These are phyloP conservation scores for Rhyzopertha dominica DNA, from an alignment of 1,140 invertebrate genomes.

Conservation along the genomic window DNA sequence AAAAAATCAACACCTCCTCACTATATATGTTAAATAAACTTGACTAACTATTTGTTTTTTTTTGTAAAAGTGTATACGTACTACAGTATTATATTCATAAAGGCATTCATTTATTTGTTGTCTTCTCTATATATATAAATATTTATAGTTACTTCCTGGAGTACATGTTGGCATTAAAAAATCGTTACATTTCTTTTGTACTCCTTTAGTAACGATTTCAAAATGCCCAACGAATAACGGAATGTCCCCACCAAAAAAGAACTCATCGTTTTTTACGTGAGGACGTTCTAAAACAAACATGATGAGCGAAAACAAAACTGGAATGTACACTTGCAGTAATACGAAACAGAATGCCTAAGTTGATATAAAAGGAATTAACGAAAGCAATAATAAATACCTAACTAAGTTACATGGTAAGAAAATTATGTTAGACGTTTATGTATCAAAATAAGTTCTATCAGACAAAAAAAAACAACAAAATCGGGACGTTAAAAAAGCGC, in stretches of 20 bases:
- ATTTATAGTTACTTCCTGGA: constrained; percentile 23
- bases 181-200: no score
- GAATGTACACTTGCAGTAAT: constrained; percentile 26
- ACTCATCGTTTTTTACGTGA: no score
- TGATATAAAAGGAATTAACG: constrained; percentile 21
- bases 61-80: constrained; percentile 46
- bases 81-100: constrained; percentile 45
- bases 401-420: constrained; percentile 23
- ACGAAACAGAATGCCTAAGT: constrained; percentile 30
- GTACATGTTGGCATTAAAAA: constrained; percentile 2
- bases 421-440: constrained; percentile 21
- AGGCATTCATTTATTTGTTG: constrained; percentile 46
- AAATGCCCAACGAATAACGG: no score
- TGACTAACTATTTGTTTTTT: constrained; percentile 37
- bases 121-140: constrained; percentile 41
- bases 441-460: constrained; percentile 31
- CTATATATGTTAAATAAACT: constrained; percentile 39
- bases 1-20: constrained; percentile 39
- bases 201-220: no score
- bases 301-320: constrained; percentile 25
- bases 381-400: constrained; percentile 28
- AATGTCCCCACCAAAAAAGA: no score
- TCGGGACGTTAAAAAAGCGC: no score
- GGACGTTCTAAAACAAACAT: no score
- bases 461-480: constrained; percentile 25